Evolutionary conservation across 1,140 invertebrate genomes (phyloP), one percentile per base, ranked within the genome.

Genomic region (Pseudobourletiella spinata): DNA sequence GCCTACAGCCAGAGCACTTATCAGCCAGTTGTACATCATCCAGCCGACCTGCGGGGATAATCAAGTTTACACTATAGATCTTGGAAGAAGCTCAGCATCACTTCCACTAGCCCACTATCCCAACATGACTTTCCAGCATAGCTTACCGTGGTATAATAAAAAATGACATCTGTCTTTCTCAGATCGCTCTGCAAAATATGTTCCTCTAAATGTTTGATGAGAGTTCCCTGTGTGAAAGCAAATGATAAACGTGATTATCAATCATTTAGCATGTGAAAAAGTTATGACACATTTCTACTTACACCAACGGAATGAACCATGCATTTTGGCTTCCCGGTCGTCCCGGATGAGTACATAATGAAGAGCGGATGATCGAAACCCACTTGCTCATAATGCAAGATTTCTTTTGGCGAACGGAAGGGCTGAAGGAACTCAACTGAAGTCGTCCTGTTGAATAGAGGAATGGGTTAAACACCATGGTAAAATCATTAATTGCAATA

Each of bases 1-100:
- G 8, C 82, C 82, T 4, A 77, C 70, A 26, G 72, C 72, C 24
- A 79, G 65, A 2, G 72, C 71, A 15, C 70, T 66, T 18, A 79
- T 72, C 55, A 80, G 60, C 80, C 81, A 83, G 71, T 84, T 82
- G 79, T 81, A 84, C 81, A 83, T 82, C 80, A 83, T 83, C 82
- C 81, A 83, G 25, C 82, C 82, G 42, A 78, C 77, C 78, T 79
- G 32, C n/a, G n/a, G n/a, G n/a, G n/a, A n/a, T n/a, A n/a, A n/a
- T n/a, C n/a, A n/a, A 35, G 18, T 22, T n/a, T 24, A 2, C 2
- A 15, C 6, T 1, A 44, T n/a, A 42, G 8, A 29, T 24, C 39
- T 22, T n/a, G 39, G 3, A n/a, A 58, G 1, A 43, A 14, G 44
- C 26, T 35, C 14, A 55, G 20, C 14, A 39, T 28, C 15, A 28